Percentiles rank a stretch among this genome's conserved stretches.
These are phyloP conservation scores for Poliocrania exsul DNA, from an alignment of 2,797 vertebrate species.

Conservation along the genomic window DNA sequence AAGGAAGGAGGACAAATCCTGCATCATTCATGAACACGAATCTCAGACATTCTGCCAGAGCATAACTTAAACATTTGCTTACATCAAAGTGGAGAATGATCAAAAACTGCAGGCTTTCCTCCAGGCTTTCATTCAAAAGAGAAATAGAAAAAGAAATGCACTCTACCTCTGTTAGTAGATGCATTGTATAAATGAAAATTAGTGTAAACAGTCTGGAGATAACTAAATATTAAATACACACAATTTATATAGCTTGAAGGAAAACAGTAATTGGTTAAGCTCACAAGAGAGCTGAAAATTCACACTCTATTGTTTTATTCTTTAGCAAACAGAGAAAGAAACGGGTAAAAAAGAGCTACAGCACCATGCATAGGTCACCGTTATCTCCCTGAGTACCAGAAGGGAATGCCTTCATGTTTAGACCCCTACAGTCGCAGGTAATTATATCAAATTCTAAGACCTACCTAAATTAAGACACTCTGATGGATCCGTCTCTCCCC, in stretches of 20 bases:
- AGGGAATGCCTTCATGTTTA: neutral
- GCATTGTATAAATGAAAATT: conserved; percentile 69
- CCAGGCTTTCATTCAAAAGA: conserved; percentile 60
- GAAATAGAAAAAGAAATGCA: conserved; percentile 18
- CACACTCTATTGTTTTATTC: conserved; percentile 9
- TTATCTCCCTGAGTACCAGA: neutral
- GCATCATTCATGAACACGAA: conserved; percentile 63
- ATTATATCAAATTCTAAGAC: neutral
- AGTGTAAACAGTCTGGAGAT: conserved; percentile 71
- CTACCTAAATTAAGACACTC: neutral
- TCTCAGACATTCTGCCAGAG: conserved; percentile 55
- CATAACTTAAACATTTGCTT: conserved; percentile 72
- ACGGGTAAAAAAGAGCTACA: neutral
- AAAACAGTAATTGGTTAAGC: conserved; percentile 65
- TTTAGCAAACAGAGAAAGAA: neutral
- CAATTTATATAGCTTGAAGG: conserved; percentile 60
- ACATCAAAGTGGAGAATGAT: conserved; percentile 66
- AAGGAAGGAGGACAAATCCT: conserved; percentile 43
- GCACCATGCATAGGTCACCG: neutral
- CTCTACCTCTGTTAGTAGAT: conserved; percentile 46
- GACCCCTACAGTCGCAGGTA: neutral
- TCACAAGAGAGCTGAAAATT: neutral
- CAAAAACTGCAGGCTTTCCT: conserved; percentile 64
- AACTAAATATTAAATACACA: conserved; percentile 67
- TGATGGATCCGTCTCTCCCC: neutral